Evolutionary conservation across 2,888 invertebrate genomes (phyloP).

Genomic region (Dimorphilus gyrociliatus): DNA sequence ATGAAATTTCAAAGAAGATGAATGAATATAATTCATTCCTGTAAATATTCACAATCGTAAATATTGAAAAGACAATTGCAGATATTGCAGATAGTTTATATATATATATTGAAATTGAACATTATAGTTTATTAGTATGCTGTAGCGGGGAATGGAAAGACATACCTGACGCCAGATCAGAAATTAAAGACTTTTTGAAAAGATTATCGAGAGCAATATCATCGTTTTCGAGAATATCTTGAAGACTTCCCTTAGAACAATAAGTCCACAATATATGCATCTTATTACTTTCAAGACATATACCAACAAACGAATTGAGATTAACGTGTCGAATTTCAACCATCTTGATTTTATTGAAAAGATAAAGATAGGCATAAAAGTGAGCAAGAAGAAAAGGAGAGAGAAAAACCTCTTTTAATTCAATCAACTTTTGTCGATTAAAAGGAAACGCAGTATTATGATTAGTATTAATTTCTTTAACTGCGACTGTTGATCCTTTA

Average conservation of each 20-base stretch:
- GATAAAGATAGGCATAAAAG: too few relatives aligned
- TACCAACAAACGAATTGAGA: constrained; percentile 6
- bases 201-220: constrained; percentile 25
- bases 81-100: background rate
- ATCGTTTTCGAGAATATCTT: constrained; percentile 26
- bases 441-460: too few relatives aligned
- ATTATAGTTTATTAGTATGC: background rate
- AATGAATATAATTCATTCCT: constrained; percentile 5
- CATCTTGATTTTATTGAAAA: too few relatives aligned
- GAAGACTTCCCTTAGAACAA: constrained; percentile 8
- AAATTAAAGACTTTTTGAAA: constrained; percentile 24
- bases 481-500: too few relatives aligned
- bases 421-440: too few relatives aligned
- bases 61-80: background rate
- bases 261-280: constrained; percentile 3
- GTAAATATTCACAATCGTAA: background rate
- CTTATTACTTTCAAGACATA: constrained; percentile 5
- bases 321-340: constrained; percentile 5
- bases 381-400: too few relatives aligned
- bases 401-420: too few relatives aligned
- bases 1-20: constrained; percentile 41
- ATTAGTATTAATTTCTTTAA: too few relatives aligned
- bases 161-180: constrained; percentile 22
- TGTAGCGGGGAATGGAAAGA: constrained; percentile 6
- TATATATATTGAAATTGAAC: background rate